Percentiles rank a stretch among this genome's conserved stretches.
phyloP scores from a whole-genome alignment of 92 coral and sea anemone genomes.

The Ricordea florida region DNA sequence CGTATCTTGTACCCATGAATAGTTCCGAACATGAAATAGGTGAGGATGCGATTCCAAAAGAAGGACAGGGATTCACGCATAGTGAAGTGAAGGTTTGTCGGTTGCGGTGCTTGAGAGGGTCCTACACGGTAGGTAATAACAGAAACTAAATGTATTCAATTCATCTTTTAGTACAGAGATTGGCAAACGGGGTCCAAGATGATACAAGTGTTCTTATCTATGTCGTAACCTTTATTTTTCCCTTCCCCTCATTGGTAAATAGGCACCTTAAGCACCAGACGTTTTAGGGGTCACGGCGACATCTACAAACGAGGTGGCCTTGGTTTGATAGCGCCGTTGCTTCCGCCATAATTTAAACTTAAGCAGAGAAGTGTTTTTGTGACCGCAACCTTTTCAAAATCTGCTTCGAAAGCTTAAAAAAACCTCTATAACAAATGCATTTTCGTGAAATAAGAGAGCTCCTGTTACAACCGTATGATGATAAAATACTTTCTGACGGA shows the following conservation, averaged over 20 bases:
- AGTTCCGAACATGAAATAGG: not conserved
- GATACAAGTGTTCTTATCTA: too few species aligned
- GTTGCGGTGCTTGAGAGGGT: too few species aligned
- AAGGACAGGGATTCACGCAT: not conserved
- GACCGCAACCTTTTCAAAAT: slow-evolving; percentile 3
- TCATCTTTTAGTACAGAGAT: too few species aligned
- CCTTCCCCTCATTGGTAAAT: not conserved
- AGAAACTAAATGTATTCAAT: too few species aligned
- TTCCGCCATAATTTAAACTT: slow-evolving; percentile 38
- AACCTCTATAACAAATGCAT: not conserved
- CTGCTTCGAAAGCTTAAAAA: not conserved
- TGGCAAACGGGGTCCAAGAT: too few species aligned
- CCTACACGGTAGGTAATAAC: too few species aligned
- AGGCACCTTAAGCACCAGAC: slow-evolving; percentile 36
- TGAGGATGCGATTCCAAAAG: not conserved
- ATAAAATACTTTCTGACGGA: not conserved
- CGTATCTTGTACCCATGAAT: not conserved
- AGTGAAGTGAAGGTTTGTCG: too few species aligned
- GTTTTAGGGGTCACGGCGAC: slow-evolving; percentile 34
- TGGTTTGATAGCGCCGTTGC: slow-evolving; percentile 26
- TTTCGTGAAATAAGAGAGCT: slow-evolving; percentile 3
- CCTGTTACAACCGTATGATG: slow-evolving; percentile 10
- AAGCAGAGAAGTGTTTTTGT: slow-evolving; percentile 4
- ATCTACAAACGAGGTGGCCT: slow-evolving; percentile 14
- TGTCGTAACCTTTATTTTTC: too few species aligned